These are phyloP conservation scores for Anthonomus grandis DNA, from an alignment of 1,140 invertebrate species.

Conservation along the genomic window DNA sequence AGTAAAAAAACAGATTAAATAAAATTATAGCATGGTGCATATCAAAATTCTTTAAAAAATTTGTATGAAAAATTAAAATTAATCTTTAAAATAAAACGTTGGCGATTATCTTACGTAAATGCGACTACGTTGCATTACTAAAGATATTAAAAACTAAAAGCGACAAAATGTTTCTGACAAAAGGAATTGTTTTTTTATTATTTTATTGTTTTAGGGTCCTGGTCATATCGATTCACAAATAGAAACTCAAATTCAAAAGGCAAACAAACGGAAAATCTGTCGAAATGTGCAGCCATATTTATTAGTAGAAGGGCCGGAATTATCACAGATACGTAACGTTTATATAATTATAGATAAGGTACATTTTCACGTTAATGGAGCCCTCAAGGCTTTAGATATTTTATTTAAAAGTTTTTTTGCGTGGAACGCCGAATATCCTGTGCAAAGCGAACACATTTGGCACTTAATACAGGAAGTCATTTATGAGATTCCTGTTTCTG, in stretches of 20 bases:
- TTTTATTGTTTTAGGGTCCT: not conserved
- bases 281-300: slow-evolving; percentile 6
- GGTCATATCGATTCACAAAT: slow-evolving; percentile 2
- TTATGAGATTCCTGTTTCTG: not conserved
- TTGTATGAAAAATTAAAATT: no score
- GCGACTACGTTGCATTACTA: no score
- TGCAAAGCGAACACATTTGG: slow-evolving; percentile 14
- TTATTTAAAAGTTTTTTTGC: slow-evolving; percentile 11
- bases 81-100: no score
- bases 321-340: not conserved
- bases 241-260: not conserved
- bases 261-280: slow-evolving; percentile 6
- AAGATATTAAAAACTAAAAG: no score
- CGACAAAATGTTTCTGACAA: no score
- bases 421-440: slow-evolving; percentile 4
- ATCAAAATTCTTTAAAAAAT: no score
- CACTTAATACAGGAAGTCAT: slow-evolving; percentile 12
- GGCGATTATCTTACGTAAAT: no score
- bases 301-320: slow-evolving; percentile 4
- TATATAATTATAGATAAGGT: slow-evolving; percentile 12
- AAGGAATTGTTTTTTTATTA: not conserved
- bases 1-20: no score
- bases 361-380: not conserved
- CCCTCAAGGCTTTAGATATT: not conserved
- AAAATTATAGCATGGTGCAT: no score